phyloP scores from a whole-genome alignment of 2,797 vertebrate species.

The Sylvia borin region DNA sequence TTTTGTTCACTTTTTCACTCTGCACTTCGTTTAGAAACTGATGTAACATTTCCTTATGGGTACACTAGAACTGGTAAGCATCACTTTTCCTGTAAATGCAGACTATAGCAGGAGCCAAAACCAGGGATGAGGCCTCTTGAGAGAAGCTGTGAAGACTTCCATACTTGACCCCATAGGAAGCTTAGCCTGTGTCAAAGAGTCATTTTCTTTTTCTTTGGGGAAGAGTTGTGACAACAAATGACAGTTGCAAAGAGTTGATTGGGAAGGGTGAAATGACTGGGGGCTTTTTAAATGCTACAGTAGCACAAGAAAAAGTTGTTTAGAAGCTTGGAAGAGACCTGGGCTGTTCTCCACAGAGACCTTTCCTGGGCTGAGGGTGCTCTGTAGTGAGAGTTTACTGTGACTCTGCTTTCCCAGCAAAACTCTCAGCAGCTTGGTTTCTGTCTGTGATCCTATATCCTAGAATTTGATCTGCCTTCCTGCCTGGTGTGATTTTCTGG shows the following conservation, averaged over 20 bases:
- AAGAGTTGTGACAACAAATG: background rate
- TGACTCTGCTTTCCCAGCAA: background rate
- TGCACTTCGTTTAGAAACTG: background rate
- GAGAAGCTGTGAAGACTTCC: background rate
- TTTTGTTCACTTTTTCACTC: background rate
- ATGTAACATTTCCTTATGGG: background rate
- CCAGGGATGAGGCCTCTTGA: accelerated
- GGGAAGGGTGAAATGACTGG: background rate
- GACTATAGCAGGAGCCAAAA: background rate
- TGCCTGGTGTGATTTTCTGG: background rate
- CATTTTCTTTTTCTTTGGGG: background rate
- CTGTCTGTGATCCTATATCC: background rate
- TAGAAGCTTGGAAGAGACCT: background rate
- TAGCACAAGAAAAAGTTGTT: background rate
- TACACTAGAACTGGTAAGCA: background rate
- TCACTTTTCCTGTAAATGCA: background rate
- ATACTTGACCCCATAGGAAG: background rate
- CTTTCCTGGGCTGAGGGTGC: background rate
- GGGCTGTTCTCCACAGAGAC: background rate
- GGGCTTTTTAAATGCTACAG: background rate
- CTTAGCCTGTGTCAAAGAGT: background rate
- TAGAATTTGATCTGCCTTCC: background rate
- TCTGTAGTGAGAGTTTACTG: background rate
- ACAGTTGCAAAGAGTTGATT: background rate
- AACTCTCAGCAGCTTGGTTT: background rate